phyloP scores from a whole-genome alignment of 2,113 vertebrate genomes.

The Megaceryle maxima region DNA sequence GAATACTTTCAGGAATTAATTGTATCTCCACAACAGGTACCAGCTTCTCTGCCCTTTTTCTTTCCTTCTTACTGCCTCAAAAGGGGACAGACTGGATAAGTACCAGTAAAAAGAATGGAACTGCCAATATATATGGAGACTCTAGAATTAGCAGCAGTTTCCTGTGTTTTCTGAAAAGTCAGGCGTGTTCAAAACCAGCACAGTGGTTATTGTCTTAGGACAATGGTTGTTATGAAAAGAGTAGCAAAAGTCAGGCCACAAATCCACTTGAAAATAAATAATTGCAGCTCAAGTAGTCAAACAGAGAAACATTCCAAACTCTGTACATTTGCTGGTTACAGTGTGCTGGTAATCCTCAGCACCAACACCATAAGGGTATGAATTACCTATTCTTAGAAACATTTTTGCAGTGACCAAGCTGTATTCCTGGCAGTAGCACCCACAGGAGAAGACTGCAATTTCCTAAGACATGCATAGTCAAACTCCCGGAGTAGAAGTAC shows the following conservation, averaged over 20 bases:
- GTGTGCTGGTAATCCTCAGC: not conserved
- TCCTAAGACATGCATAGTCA: not conserved
- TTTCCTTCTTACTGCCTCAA: not conserved
- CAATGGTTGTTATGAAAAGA: constrained; percentile 21
- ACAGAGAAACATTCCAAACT: not conserved
- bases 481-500: not conserved
- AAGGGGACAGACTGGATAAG: not conserved
- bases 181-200: not conserved
- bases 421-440: not conserved
- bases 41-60: not conserved
- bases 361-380: not conserved
- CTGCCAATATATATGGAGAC: constrained; percentile 11
- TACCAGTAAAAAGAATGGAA: not conserved
- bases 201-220: not conserved
- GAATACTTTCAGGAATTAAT: not conserved
- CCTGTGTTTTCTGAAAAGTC: constrained; percentile 18
- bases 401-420: not conserved
- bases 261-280: constrained; percentile 20
- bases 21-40: not conserved
- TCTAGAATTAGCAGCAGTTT: not conserved
- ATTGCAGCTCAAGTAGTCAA: constrained; percentile 30
- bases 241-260: constrained; percentile 22
- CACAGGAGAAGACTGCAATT: not conserved
- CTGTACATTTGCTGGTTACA: not conserved
- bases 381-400: not conserved